A percentile compares a stretch with the other conserved stretches of the same genome.
Conservation (phyloP, 2,113 vertebrate genomes). For the Chiloscyllium plagiosum region DNA sequence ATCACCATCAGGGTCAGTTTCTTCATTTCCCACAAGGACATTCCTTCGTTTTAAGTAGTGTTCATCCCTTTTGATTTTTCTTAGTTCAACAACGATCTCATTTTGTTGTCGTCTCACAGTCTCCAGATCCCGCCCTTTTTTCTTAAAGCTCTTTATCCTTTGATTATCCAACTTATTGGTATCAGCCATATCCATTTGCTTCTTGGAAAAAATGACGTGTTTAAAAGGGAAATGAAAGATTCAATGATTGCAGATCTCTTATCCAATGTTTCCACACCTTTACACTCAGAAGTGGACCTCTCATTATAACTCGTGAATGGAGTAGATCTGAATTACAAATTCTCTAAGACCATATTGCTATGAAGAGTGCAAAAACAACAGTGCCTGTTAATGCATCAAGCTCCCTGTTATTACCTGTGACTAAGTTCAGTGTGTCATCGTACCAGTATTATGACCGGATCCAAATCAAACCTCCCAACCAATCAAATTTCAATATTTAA, state of each 20-base stretch:
- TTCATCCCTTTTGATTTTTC: conserved; percentile 92
- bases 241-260: neutral
- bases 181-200: conserved; percentile 19
- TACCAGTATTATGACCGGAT: neutral
- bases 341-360: neutral
- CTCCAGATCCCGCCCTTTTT: conserved; percentile 33
- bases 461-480: neutral
- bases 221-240: neutral
- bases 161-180: conserved; percentile 25
- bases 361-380: neutral
- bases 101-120: conserved; percentile 31
- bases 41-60: conserved; percentile 96
- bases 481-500: conserved; percentile 27
- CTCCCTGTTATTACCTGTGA: neutral
- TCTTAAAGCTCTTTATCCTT: conserved; percentile 31
- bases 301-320: conserved; percentile 27
- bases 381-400: neutral
- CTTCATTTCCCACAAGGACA: conserved; percentile 90
- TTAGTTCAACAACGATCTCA: conserved; percentile 31
- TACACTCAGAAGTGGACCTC: neutral
- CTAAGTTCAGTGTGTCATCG: neutral
- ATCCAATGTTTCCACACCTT: conserved; percentile 11
- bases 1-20: conserved; percentile 89
- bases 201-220: neutral
- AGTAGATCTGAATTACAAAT: neutral